Conservation (phyloP, 2,113 vertebrate species). For the Hippocampus abdominalis region DNA sequence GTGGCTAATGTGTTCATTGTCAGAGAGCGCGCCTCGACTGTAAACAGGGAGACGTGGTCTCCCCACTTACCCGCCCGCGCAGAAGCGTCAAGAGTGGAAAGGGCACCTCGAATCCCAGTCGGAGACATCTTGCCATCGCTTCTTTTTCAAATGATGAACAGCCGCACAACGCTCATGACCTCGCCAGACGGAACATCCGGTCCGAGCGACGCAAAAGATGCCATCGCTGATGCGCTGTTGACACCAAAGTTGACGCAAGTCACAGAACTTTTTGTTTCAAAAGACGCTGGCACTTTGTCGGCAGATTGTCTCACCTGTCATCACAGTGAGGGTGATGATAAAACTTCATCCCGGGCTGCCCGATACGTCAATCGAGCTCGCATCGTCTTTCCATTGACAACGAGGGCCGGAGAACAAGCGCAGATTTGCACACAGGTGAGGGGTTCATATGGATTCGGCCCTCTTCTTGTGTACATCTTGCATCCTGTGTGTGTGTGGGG, state of each 20-base stretch:
- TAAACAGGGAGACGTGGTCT: not conserved
- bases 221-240: too few relatives aligned
- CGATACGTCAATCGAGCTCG: too few relatives aligned
- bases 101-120: not conserved
- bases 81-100: not conserved
- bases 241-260: not conserved
- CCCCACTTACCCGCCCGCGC: too few relatives aligned
- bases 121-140: not conserved
- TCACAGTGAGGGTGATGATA: too few relatives aligned
- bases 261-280: not conserved
- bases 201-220: not conserved
- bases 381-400: conserved; percentile 9
- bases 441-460: conserved; percentile 12
- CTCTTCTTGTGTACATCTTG: not conserved
- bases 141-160: not conserved
- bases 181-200: not conserved
- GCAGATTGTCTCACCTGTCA: too few relatives aligned
- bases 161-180: not conserved
- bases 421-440: conserved; percentile 14
- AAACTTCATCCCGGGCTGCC: too few relatives aligned
- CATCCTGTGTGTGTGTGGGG: not conserved
- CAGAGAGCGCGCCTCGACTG: conserved; percentile 11
- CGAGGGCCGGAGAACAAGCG: conserved; percentile 12
- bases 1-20: conserved; percentile 64
- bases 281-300: too few relatives aligned